phyloP scores from a whole-genome alignment of 2,113 vertebrate genomes.

The Eupsittula cactorum region DNA sequence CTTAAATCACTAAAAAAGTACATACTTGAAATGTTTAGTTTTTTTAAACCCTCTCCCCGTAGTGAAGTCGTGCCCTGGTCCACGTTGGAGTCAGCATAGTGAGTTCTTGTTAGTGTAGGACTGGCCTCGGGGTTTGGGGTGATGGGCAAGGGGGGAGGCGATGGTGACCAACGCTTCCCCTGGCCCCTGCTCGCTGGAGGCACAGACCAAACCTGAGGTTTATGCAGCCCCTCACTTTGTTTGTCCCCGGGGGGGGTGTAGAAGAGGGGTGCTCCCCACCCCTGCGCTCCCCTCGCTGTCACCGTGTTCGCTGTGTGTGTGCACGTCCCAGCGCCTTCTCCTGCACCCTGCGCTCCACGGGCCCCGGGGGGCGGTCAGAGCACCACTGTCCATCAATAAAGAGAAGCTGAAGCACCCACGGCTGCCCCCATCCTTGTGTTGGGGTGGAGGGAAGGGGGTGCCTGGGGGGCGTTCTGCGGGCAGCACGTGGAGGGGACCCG shows the following conservation, averaged over 20 bases:
- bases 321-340: not conserved
- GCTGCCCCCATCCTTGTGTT: rapidly evolving
- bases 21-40: conserved; percentile 63
- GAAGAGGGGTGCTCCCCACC: not conserved
- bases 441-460: not conserved
- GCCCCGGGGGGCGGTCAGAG: conserved; percentile 4
- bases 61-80: not conserved
- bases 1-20: conserved; percentile 38
- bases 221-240: not conserved
- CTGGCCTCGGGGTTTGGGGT: not conserved
- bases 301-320: not conserved
- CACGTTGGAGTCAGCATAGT: not conserved
- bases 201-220: not conserved
- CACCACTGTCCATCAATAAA: conserved; percentile 65
- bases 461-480: too few relatives aligned
- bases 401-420: conserved; percentile 55
- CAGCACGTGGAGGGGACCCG: not conserved
- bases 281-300: not conserved
- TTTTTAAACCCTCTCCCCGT: not conserved
- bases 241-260: not conserved
- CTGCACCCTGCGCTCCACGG: not conserved
- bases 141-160: not conserved
- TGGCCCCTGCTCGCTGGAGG: not conserved
- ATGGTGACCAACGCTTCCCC: not conserved
- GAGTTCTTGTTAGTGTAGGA: not conserved